phyloP scores from a whole-genome alignment of 2,797 vertebrate species.

The Sebastes minor region DNA sequence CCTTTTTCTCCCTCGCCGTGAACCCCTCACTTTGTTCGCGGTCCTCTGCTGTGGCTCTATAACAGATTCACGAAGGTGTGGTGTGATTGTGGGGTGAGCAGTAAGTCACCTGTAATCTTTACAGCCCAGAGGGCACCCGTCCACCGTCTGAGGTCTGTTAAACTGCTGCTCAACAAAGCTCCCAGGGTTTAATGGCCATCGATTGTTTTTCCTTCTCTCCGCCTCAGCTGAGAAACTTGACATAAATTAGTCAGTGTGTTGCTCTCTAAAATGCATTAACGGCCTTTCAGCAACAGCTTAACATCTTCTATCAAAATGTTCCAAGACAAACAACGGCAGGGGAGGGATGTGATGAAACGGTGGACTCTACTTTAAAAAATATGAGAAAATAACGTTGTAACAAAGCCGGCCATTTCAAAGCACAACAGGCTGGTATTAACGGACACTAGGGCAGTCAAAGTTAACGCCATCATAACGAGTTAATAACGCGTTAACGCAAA shows the following conservation, averaged over 20 bases:
- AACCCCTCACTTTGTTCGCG: constrained; percentile 51
- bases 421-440: not conserved
- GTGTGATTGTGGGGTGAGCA: constrained; percentile 48
- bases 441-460: not conserved
- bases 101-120: constrained; percentile 81
- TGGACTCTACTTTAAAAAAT: not conserved
- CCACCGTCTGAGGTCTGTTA: constrained; percentile 70
- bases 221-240: constrained; percentile 71
- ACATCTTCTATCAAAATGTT: constrained; percentile 41
- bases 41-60: constrained; percentile 15
- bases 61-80: constrained; percentile 59
- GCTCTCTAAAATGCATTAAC: constrained; percentile 64
- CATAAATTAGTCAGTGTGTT: constrained; percentile 73
- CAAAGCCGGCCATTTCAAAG: not conserved
- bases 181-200: constrained; percentile 76
- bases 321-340: constrained; percentile 24
- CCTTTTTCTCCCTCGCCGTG: constrained; percentile 13
- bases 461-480: too few relatives aligned
- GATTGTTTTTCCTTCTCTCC: constrained; percentile 72
- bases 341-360: constrained; percentile 21
- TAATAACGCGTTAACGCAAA: too few relatives aligned
- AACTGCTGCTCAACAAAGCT: constrained; percentile 74
- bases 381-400: not conserved
- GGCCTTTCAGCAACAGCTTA: constrained; percentile 57
- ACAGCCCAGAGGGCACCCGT: constrained; percentile 69